Conservation (phyloP, 1,140 invertebrate genomes). For the Paraescarpia echinospica region DNA sequence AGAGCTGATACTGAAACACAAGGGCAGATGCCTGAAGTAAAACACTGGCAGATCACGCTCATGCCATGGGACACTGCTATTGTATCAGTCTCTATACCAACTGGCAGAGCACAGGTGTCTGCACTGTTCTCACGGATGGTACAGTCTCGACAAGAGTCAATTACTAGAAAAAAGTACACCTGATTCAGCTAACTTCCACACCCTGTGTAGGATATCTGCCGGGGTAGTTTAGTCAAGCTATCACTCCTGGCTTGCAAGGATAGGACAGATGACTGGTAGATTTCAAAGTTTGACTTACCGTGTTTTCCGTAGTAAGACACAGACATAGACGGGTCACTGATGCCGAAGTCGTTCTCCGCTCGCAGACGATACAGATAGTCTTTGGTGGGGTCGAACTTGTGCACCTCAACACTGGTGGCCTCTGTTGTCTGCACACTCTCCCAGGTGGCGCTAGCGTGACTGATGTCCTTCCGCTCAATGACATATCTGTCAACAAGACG, state of each 20-base stretch:
- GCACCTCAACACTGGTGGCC: conserved; percentile 35
- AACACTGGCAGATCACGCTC: not conserved
- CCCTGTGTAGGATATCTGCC: too few relatives aligned
- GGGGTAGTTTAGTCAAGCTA: too few relatives aligned
- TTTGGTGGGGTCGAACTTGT: conserved; percentile 63
- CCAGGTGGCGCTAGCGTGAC: conserved; percentile 45
- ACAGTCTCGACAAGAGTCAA: too few relatives aligned
- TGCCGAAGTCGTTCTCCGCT: conserved; percentile 95
- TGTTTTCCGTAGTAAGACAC: conserved; percentile 47
- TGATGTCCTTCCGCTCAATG: conserved; percentile 29
- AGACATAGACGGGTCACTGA: conserved; percentile 85
- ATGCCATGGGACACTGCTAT: too few relatives aligned
- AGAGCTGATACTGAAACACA: too few relatives aligned
- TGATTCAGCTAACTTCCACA: too few relatives aligned
- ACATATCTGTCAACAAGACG: conserved; percentile 21
- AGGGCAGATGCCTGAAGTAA: not conserved
- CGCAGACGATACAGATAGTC: conserved; percentile 90
- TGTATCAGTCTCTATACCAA: too few relatives aligned
- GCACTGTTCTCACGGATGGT: too few relatives aligned
- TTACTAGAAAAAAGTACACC: too few relatives aligned
- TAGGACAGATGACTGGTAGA: too few relatives aligned
- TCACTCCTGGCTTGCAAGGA: too few relatives aligned
- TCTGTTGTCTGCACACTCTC: conserved; percentile 37
- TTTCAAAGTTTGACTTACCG: conserved; percentile 31
- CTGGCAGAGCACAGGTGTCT: too few relatives aligned